Evolutionary conservation across 92 coral and sea anemone genomes (phyloP).

Genomic region (Meandrina meandrites): DNA sequence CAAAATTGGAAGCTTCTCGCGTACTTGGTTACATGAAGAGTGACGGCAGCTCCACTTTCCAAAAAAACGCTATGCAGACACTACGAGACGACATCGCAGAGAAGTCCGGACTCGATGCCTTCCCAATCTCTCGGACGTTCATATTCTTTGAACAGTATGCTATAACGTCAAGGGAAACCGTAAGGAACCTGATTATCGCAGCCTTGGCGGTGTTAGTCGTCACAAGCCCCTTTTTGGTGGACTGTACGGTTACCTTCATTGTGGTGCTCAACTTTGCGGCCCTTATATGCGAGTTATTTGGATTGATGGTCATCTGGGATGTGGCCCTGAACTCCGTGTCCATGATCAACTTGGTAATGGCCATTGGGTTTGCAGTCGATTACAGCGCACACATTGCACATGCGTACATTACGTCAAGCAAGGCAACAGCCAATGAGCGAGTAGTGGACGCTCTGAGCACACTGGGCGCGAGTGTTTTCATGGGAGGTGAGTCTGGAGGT

Average conservation of each 20-base stretch:
- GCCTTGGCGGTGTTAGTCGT: constrained; percentile 66
- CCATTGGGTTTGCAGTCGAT: constrained; percentile 92
- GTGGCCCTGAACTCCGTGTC: constrained; percentile 85
- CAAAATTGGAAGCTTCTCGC: constrained; percentile 69
- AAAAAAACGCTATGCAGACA: constrained; percentile 69
- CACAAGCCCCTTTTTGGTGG: constrained; percentile 74
- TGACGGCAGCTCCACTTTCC: constrained; percentile 54
- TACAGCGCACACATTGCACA: constrained; percentile 97
- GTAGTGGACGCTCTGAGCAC: constrained; percentile 82
- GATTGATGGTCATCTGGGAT: constrained; percentile 85
- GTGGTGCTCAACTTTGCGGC: constrained; percentile 78
- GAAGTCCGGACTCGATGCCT: constrained; percentile 61
- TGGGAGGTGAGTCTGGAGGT: constrained; percentile 74
- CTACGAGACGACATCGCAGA: constrained; percentile 60
- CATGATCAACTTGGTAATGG: constrained; percentile 95
- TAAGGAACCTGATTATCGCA: constrained; percentile 74
- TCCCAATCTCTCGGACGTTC: constrained; percentile 61
- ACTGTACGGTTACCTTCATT: constrained; percentile 55
- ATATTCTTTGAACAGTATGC: constrained; percentile 83
- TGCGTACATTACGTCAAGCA: constrained; percentile 73
- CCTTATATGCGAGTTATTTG: constrained; percentile 84
- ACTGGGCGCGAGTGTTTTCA: constrained; percentile 87
- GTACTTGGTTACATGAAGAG: constrained; percentile 69
- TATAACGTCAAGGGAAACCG: constrained; percentile 63
- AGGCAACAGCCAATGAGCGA: constrained; percentile 72